Conservation (phyloP, 2,888 invertebrate species). For the Tetanocera ferruginea region DNA sequence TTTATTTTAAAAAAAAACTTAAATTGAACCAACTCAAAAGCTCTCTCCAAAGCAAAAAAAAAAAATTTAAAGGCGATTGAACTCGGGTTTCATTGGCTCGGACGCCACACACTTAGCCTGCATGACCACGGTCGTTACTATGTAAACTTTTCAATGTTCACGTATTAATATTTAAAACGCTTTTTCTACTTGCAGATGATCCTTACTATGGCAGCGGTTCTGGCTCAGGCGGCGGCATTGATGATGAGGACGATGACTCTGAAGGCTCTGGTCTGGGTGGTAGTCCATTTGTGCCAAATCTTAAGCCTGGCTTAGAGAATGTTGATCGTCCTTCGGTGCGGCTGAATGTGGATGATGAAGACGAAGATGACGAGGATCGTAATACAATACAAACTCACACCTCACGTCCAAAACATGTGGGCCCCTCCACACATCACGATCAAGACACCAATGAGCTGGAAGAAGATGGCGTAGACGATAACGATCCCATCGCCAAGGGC, state of each 20-base stretch:
- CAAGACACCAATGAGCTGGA: conserved; percentile 48
- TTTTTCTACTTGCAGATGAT: conserved; percentile 70
- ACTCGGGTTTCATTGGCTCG: too few species aligned
- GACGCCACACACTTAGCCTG: too few species aligned
- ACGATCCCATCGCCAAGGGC: conserved; percentile 39
- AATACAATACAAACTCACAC: conserved; percentile 56
- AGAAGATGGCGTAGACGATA: conserved; percentile 54
- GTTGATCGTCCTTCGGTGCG: conserved; percentile 62
- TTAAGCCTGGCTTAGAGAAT: conserved; percentile 58
- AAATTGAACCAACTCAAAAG: too few species aligned
- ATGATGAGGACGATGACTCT: conserved; percentile 69
- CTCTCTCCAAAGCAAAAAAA: too few species aligned
- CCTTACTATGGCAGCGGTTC: conserved; percentile 77
- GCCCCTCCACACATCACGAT: conserved; percentile 48
- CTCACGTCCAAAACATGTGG: conserved; percentile 56
- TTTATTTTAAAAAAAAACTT: too few species aligned
- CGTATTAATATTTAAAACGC: too few species aligned
- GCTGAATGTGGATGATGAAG: conserved; percentile 60
- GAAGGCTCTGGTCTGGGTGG: conserved; percentile 64
- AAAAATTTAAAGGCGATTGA: too few species aligned
- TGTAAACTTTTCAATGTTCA: too few species aligned
- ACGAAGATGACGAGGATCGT: conserved; percentile 57
- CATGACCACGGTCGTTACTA: too few species aligned
- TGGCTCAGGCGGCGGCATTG: conserved; percentile 77
- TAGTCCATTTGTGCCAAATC: conserved; percentile 62